Percentiles rank a stretch among this genome's conserved stretches.
These are phyloP conservation scores for Sarcophaga caerulescens DNA, from an alignment of 2,888 invertebrate genomes.

Conservation along the genomic window DNA sequence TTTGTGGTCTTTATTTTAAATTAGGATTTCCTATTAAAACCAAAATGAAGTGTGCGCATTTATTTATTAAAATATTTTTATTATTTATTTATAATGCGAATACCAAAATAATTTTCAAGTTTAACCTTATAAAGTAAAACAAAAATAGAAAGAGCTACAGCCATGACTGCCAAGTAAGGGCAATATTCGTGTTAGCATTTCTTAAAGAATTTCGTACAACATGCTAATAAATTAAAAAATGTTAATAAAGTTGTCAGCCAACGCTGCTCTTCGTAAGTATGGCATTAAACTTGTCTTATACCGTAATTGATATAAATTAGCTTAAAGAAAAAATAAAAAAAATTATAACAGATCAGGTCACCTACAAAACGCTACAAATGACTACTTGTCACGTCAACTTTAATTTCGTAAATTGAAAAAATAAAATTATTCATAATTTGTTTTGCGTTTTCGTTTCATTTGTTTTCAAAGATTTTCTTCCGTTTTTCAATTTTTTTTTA, in stretches of 20 bases:
- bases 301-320: not conserved
- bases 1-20: constrained; percentile 14
- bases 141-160: constrained; percentile 2
- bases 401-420: not conserved
- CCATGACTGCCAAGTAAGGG: not conserved
- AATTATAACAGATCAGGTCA: not conserved
- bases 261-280: not conserved
- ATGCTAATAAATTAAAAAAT: not conserved
- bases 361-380: not conserved
- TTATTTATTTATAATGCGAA: constrained; percentile 12
- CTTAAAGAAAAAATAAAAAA: too few relatives aligned
- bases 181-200: not conserved
- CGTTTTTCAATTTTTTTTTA: not conserved
- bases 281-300: constrained; percentile 2
- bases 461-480: constrained; percentile 19
- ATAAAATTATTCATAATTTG: not conserved
- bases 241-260: constrained; percentile 35
- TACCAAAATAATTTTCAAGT: constrained; percentile 13
- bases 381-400: not conserved
- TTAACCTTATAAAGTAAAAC: constrained; percentile 27
- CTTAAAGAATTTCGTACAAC: not conserved
- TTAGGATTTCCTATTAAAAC: constrained; percentile 24
- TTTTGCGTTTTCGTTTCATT: not conserved
- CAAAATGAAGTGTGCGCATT: not conserved
- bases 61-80: not conserved